Evolutionary conservation across 1,140 invertebrate genomes (phyloP).

Genomic region (Drosophila sp.): DNA sequence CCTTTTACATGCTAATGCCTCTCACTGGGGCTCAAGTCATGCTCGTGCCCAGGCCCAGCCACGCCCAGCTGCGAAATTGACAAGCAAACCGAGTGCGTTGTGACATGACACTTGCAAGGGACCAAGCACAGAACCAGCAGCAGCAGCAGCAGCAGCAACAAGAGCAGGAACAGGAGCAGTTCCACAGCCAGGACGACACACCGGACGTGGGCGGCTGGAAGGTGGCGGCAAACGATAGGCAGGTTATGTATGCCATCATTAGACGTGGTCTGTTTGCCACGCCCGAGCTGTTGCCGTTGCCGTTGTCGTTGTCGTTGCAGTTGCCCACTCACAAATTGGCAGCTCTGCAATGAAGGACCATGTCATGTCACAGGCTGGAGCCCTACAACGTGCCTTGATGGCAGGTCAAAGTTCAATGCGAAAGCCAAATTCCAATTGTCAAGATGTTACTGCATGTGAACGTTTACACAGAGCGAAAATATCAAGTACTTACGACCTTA

Average conservation of each 20-base stretch:
- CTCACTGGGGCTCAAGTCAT: slow-evolving; percentile 74
- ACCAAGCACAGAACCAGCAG: slow-evolving; percentile 28
- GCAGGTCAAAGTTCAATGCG: slow-evolving; percentile 76
- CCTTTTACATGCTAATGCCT: slow-evolving; percentile 78
- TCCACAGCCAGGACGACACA: slow-evolving; percentile 17
- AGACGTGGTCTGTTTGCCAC: slow-evolving; percentile 81
- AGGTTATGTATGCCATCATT: slow-evolving; percentile 81
- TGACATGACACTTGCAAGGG: slow-evolving; percentile 79
- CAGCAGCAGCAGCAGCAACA: slow-evolving; percentile 14
- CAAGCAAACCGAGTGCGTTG: slow-evolving; percentile 75
- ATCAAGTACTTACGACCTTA: too few relatives aligned
- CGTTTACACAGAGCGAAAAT: not conserved
- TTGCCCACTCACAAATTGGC: slow-evolving; percentile 64
- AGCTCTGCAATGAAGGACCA: slow-evolving; percentile 71
- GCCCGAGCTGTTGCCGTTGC: slow-evolving; percentile 43
- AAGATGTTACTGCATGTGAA: slow-evolving; percentile 49
- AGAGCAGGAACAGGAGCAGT: slow-evolving; percentile 12
- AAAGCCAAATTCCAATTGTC: slow-evolving; percentile 76
- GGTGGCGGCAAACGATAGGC: slow-evolving; percentile 33
- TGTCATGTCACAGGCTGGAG: slow-evolving; percentile 70
- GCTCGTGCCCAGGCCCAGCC: slow-evolving; percentile 58
- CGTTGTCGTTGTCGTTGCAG: slow-evolving; percentile 23
- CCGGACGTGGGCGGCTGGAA: slow-evolving; percentile 40
- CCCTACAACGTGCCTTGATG: slow-evolving; percentile 49
- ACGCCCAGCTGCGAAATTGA: slow-evolving; percentile 82